These are phyloP conservation scores for Pocillopora meandrina DNA, from an alignment of 92 coral and sea anemone species.

Conservation along the genomic window DNA sequence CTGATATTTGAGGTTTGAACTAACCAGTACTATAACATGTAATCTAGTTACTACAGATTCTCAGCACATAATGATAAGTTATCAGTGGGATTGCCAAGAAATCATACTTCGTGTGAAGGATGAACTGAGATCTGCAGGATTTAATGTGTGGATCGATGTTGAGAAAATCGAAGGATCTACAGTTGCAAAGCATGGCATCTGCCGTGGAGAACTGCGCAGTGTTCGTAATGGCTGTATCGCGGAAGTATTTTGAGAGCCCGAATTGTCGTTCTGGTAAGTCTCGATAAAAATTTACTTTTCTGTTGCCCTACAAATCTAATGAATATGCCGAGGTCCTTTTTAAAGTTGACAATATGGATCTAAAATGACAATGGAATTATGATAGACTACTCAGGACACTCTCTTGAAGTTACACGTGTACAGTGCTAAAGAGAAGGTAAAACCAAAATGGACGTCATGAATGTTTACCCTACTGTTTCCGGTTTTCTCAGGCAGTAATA, in stretches of 20 bases:
- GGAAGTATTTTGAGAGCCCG: conserved; percentile 65
- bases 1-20: too few relatives aligned
- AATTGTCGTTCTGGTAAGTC: conserved; percentile 64
- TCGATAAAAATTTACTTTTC: not conserved
- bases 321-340: too few relatives aligned
- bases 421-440: too few relatives aligned
- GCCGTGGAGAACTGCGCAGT: conserved; percentile 70
- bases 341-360: too few relatives aligned
- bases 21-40: too few relatives aligned
- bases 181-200: conserved; percentile 62
- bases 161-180: conserved; percentile 68
- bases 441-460: too few relatives aligned
- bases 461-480: too few relatives aligned
- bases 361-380: too few relatives aligned
- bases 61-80: conserved; percentile 67
- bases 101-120: conserved; percentile 47
- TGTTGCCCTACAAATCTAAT: not conserved
- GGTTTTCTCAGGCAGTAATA: too few relatives aligned
- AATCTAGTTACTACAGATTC: not conserved
- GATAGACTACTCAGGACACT: too few relatives aligned
- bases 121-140: conserved; percentile 50
- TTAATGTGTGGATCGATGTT: conserved; percentile 68
- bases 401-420: too few relatives aligned
- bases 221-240: conserved; percentile 60
- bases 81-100: conserved; percentile 66